Conservation (phyloP, 2,797 vertebrate species). For the Megaceryle alcyon region DNA sequence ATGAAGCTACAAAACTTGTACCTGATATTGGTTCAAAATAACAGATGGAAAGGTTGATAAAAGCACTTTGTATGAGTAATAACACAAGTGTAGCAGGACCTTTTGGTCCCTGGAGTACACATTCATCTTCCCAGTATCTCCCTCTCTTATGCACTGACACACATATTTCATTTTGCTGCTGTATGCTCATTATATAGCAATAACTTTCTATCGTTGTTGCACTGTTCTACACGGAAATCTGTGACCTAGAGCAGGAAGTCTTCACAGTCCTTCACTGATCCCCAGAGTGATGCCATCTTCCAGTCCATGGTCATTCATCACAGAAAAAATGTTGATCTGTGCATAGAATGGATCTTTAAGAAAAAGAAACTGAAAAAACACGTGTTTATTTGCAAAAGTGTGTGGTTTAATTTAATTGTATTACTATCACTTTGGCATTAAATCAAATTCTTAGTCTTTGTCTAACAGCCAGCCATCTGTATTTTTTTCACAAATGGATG, state of each 20-base stretch:
- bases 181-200: not conserved
- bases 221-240: not conserved
- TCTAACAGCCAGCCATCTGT: not conserved
- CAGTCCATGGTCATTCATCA: not conserved
- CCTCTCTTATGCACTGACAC: not conserved
- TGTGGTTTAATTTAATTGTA: not conserved
- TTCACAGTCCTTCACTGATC: not conserved
- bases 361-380: not conserved
- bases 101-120: not conserved
- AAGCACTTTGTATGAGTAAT: not conserved
- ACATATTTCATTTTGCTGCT: not conserved
- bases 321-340: not conserved
- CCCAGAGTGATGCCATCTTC: not conserved
- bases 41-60: not conserved
- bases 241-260: not conserved
- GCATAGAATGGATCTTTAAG: not conserved
- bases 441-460: not conserved
- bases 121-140: not conserved
- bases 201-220: rapidly evolving
- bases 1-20: not conserved
- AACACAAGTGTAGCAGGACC: not conserved
- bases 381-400: not conserved
- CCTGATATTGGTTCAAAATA: not conserved
- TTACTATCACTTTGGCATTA: not conserved
- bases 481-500: constrained; percentile 28